Percentiles rank a stretch among this genome's conserved stretches.
phyloP scores from a whole-genome alignment of 2,113 vertebrate species.

The Pseudorectes ferrugineus region DNA sequence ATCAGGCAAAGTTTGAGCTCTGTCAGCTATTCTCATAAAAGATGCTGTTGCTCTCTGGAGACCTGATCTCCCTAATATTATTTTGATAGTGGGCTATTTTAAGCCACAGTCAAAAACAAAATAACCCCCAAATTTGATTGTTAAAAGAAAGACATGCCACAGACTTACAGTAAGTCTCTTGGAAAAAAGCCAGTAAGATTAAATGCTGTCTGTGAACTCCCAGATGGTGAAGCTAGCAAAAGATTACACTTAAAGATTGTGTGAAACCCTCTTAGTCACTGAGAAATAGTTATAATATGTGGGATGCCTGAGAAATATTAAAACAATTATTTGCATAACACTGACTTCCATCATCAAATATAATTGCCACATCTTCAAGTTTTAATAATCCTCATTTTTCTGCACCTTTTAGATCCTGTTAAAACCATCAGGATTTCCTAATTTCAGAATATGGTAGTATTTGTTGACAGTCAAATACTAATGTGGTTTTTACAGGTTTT shows the following conservation, averaged over 20 bases:
- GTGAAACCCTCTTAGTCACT: not conserved
- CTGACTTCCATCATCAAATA: not conserved
- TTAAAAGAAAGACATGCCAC: not conserved
- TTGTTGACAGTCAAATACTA: not conserved
- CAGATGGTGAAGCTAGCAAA: conserved; percentile 26
- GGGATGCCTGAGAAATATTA: not conserved
- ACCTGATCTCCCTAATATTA: not conserved
- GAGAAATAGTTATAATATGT: not conserved
- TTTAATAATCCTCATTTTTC: not conserved
- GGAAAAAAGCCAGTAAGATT: conserved; percentile 34
- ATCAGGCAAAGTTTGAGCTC: not conserved
- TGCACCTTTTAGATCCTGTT: not conserved
- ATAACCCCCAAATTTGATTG: not conserved
- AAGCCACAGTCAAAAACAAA: not conserved
- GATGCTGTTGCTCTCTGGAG: not conserved
- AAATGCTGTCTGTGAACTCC: not conserved
- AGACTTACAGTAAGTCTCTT: not conserved
- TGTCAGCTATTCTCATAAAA: not conserved
- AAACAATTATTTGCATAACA: conserved; percentile 8
- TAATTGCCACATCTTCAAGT: not conserved
- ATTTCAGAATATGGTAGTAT: not conserved
- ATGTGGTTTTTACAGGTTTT: not conserved
- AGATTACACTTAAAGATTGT: not conserved
- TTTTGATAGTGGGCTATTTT: conserved; percentile 10
- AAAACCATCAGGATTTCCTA: not conserved